Conservation (phyloP, 2,888 invertebrate species). For the Sphinx pinastri region DNA sequence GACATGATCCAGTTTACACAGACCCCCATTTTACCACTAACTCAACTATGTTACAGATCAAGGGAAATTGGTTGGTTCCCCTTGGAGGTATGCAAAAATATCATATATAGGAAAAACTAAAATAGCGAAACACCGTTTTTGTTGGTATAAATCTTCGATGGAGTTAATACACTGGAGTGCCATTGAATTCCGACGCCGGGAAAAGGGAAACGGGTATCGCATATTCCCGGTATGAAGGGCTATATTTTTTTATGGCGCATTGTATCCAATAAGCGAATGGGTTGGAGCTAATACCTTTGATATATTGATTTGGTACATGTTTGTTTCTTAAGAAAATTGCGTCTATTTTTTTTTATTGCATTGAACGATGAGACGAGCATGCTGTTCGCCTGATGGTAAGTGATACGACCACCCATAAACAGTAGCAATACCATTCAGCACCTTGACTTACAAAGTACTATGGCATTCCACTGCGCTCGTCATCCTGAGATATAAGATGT, state of each 20-base stretch:
- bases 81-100: slow-evolving; percentile 80
- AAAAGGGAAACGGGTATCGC: slow-evolving; percentile 2
- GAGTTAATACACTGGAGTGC: slow-evolving; percentile 75
- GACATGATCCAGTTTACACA: slow-evolving; percentile 49
- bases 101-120: slow-evolving; percentile 67
- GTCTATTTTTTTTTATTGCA: too few relatives aligned
- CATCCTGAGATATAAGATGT: too few relatives aligned
- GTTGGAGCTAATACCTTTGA: slow-evolving; percentile 21
- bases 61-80: slow-evolving; percentile 39
- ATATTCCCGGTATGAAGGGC: not conserved
- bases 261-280: slow-evolving; percentile 21
- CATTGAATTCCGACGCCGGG: slow-evolving; percentile 49
- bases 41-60: not conserved
- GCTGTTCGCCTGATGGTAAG: too few relatives aligned
- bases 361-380: too few relatives aligned
- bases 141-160: slow-evolving; percentile 77
- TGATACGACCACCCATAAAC: too few relatives aligned
- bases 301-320: slow-evolving; percentile 5
- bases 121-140: slow-evolving; percentile 59
- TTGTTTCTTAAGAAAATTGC: not conserved
- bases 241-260: slow-evolving; percentile 11
- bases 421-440: too few relatives aligned
- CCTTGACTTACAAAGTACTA: too few relatives aligned
- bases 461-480: too few relatives aligned
- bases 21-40: slow-evolving; percentile 29